Percentiles rank a stretch among this genome's conserved stretches.
Conservation (phyloP, 1,140 invertebrate genomes). For the Cyrtorhinus lividipennis region DNA sequence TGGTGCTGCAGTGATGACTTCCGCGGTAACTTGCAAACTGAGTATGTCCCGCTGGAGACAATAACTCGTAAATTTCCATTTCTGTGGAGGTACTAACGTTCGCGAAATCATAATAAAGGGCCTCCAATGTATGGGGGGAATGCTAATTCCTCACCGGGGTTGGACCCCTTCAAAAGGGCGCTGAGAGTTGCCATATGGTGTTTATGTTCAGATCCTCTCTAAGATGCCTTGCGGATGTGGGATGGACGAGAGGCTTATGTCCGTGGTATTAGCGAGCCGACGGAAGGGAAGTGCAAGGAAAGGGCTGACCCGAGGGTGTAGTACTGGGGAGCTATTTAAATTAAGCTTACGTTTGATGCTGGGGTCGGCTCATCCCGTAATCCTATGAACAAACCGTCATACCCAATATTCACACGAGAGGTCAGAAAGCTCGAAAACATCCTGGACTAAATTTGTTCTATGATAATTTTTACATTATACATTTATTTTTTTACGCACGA, state of each 20-base stretch:
- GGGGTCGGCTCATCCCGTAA: background rate
- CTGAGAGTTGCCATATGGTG: conserved; percentile 6
- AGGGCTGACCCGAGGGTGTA: background rate
- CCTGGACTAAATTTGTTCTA: no score
- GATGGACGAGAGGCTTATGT: no score
- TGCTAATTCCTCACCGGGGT: background rate
- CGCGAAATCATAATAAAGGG: no score
- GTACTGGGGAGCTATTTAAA: background rate
- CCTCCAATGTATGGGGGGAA: background rate
- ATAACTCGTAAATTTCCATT: no score
- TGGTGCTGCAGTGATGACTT: no score
- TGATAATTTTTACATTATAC: no score
- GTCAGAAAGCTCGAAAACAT: background rate
- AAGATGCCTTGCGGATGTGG: background rate
- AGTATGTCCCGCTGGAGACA: no score
- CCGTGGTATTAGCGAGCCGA: no score
- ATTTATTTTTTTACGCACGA: no score
- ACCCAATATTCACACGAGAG: background rate
- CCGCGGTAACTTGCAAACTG: no score
- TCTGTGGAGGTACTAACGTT: no score
- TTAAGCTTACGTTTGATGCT: conserved; percentile 5
- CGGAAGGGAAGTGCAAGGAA: background rate
- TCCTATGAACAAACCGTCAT: background rate
- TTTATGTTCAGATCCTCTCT: background rate
- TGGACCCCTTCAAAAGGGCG: background rate